Conservation (phyloP, 2,113 vertebrate genomes). For the Campylomormyrus numenius region DNA sequence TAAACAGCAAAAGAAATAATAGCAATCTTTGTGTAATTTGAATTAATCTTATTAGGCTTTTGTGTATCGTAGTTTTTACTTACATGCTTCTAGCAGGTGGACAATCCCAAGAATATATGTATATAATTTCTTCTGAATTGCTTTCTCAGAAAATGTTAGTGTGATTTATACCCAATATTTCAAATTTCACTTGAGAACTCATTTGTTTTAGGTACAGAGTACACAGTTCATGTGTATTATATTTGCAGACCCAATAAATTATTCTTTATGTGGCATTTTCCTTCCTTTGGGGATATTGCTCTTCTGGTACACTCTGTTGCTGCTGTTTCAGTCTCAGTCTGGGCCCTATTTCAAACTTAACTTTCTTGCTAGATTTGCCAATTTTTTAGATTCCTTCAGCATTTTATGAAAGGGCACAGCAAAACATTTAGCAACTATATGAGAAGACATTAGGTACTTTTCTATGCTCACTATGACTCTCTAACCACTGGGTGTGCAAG, state of each 20-base stretch:
- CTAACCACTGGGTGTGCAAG: neutral
- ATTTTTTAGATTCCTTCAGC: neutral
- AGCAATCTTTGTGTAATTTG: neutral
- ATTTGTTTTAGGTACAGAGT: neutral
- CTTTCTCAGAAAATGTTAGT: neutral
- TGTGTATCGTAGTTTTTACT: neutral
- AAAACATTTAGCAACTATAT: neutral
- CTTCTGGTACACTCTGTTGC: neutral
- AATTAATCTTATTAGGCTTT: neutral
- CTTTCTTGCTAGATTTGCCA: neutral
- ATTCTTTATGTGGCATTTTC: neutral
- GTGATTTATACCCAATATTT: neutral
- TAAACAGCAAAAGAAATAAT: neutral
- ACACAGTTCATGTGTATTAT: neutral
- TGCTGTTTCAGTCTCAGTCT: neutral
- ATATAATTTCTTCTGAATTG: neutral
- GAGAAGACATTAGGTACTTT: neutral
- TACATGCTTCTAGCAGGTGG: neutral
- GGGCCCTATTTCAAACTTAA: neutral
- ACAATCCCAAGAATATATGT: neutral
- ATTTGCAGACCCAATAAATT: neutral
- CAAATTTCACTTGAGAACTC: neutral
- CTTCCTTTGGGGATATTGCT: neutral
- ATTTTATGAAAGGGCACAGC: neutral
- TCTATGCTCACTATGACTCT: neutral